Evolutionary conservation across 1,140 invertebrate species (phyloP), one percentile per base, ranked within the genome.

Genomic region (Agrypnia vestita): DNA sequence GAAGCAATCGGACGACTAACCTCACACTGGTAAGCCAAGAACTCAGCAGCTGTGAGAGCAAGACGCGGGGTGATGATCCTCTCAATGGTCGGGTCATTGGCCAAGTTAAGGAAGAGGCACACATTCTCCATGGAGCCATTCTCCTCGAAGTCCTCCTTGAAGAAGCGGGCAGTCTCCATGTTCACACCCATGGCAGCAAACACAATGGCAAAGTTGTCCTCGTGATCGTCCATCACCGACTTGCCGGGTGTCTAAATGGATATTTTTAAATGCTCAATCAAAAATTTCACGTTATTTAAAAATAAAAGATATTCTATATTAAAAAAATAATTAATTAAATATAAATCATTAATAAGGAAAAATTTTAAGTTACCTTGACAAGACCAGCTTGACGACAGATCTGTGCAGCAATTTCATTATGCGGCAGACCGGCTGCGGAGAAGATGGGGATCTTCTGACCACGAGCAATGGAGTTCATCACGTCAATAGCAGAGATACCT

Each of bases 131-230:
- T 99, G 56, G 97, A 98, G 83, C 98, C 98, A 87, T 99, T 99
- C 90, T 99, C 97, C 89, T 97, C 96, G 88, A 96, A 96, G 91
- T 96, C 95, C 91, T 99, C 97, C 89, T 99, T 99, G 93, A 99
- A 99, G 93, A 99, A 99, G 85, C 97, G 91, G 61, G 98, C 98
- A 46, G 97, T 98, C 90, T 99, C 98, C 97, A 99, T 99, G 92
- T 99, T 99, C 7, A 98, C 97, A 92, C 98, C 98, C 98, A 99
- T 99, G 89, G 98, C 98, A 83, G 98, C 98, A 87, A 99, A 99
- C 51, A 99, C 97, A 84, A 99, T 98, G 86, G 97, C 97, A 86
- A 98, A 98, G 90, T 99, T 99, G 89, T 98, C 98, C 82, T 97
- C 94, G 85, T 97, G 95, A 84, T 96, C 95, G 85, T 98, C 97